phyloP scores from a whole-genome alignment of 2,113 vertebrate species.

The Hiodon alosoides region DNA sequence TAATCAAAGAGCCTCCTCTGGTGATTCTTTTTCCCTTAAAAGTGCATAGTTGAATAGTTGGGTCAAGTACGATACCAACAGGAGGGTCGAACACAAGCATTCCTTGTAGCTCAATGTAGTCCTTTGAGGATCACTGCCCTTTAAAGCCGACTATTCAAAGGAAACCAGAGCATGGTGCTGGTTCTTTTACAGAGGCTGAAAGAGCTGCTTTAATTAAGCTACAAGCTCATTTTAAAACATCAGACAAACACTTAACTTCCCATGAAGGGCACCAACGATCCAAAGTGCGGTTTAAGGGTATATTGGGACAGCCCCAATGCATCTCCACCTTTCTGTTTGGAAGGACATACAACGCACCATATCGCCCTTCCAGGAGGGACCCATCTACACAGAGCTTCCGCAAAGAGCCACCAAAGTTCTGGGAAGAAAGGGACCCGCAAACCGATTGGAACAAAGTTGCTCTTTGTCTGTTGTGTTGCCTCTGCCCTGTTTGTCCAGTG shows the following conservation, averaged over 20 bases:
- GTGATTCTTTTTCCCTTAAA: conserved; percentile 6
- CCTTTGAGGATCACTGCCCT: conserved; percentile 24
- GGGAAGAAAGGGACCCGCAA: conserved; percentile 40
- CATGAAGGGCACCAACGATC: background rate
- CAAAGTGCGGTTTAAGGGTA: background rate
- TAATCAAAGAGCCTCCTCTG: background rate
- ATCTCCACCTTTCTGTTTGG: background rate
- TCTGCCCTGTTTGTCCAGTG: conserved; percentile 46
- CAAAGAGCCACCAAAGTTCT: conserved; percentile 22
- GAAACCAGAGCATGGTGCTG: conserved; percentile 16
- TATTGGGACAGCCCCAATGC: background rate
- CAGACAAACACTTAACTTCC: conserved; percentile 7
- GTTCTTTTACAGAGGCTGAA: conserved; percentile 10
- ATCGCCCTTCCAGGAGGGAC: background rate
- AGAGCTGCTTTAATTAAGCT: conserved; percentile 14
- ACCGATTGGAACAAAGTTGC: conserved; percentile 46
- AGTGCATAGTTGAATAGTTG: background rate
- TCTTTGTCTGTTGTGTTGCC: conserved; percentile 50
- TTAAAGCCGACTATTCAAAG: conserved; percentile 23
- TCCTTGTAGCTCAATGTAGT: conserved; percentile 20
- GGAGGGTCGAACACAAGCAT: conserved; percentile 11
- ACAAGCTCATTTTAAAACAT: conserved; percentile 20
- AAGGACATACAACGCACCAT: background rate
- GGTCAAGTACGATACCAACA: conserved; percentile 11
- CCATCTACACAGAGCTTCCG: conserved; percentile 1